Evolutionary conservation across 2,797 vertebrate genomes (phyloP), one percentile per base, ranked within the genome.

Genomic region (Ptychobarbus kaznakovi): DNA sequence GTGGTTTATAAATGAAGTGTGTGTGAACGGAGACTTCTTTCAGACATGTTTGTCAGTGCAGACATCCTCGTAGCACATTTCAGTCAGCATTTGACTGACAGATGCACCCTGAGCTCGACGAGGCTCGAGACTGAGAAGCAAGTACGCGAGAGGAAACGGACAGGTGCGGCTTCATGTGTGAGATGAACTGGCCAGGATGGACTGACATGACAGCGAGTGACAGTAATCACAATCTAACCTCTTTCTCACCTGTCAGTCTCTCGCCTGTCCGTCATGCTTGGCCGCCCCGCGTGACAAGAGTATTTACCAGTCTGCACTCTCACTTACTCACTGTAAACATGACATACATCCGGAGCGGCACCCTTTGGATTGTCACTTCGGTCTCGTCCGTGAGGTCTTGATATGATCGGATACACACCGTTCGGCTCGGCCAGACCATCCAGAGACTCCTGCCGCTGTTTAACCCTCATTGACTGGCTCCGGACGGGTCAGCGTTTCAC

Each of bases 191-290:
- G 20, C n/a, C 22, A 76, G 73, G 49, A 32, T 49, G 51, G 28
- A 65, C 58, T 88, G 85, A 81, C 38, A 83, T 88, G 85, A 81
- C 38, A 83, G 88, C 90, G 89, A 44, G 86, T 88, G 93, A 91
- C 90, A 84, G 91, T 89, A 73, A 88, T 79, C 89, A 68, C 86
- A 87, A 88, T 87, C 89, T 94, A 89, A 90, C 91, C 93, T 95
- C 85, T 88, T 92, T 95, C 94, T 96, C 95, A 92, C 92, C 94
- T 95, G 94, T 94, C 96, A 95, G 88, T 90, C 87, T 83, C 90
- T 89, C 84, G 91, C 90, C 89, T 88, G 28, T 87, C 88, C 53
- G 18, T 92, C 83, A 87, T 89, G 78, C 89, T 65, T 84, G 46
- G 0, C 92, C 84, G 89, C 90, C 88, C 89, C 93, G 93, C 92